phyloP scores from a whole-genome alignment of 2,888 invertebrate species.

The Sphaerophoria rueppellii region DNA sequence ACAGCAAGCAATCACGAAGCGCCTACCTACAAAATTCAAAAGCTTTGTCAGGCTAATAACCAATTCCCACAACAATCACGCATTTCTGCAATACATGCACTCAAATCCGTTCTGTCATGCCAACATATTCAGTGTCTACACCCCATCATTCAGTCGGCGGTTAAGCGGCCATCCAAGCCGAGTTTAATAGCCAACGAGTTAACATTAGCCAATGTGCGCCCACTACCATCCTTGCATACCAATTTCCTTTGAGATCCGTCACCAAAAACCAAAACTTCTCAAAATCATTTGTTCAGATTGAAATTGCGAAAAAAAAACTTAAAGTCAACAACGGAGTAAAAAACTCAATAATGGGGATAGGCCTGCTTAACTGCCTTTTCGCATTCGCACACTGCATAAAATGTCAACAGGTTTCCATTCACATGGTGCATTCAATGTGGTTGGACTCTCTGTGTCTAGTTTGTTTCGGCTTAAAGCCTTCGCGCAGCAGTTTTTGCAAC shows the following conservation, averaged over 20 bases:
- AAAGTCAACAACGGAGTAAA: slow-evolving; percentile 7
- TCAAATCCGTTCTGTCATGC: slow-evolving; percentile 63
- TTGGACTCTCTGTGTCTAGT: neutral
- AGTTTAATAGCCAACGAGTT: slow-evolving; percentile 44
- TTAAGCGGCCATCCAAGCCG: slow-evolving; percentile 31
- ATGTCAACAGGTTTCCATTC: slow-evolving; percentile 66
- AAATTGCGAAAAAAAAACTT: slow-evolving; percentile 23
- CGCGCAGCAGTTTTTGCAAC: slow-evolving; percentile 38
- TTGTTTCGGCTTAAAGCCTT: slow-evolving; percentile 16
- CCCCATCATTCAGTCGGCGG: slow-evolving; percentile 42
- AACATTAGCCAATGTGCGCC: slow-evolving; percentile 60
- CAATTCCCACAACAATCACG: slow-evolving; percentile 72
- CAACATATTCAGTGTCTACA: slow-evolving; percentile 39
- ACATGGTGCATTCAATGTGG: slow-evolving; percentile 31
- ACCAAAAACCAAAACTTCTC: slow-evolving; percentile 20
- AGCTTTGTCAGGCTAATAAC: slow-evolving; percentile 43
- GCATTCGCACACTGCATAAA: slow-evolving; percentile 29
- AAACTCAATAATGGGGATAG: slow-evolving; percentile 30
- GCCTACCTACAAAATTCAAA: slow-evolving; percentile 43
- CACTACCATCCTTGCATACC: slow-evolving; percentile 65
- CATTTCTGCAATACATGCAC: slow-evolving; percentile 36
- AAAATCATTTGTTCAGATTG: slow-evolving; percentile 29
- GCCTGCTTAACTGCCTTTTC: slow-evolving; percentile 4
- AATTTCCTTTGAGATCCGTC: slow-evolving; percentile 59
- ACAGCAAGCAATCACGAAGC: slow-evolving; percentile 9